Base-by-base conservation (phyloP, 2,113 vertebrate genomes). In the Oncorhynchus mykiss region DNA sequence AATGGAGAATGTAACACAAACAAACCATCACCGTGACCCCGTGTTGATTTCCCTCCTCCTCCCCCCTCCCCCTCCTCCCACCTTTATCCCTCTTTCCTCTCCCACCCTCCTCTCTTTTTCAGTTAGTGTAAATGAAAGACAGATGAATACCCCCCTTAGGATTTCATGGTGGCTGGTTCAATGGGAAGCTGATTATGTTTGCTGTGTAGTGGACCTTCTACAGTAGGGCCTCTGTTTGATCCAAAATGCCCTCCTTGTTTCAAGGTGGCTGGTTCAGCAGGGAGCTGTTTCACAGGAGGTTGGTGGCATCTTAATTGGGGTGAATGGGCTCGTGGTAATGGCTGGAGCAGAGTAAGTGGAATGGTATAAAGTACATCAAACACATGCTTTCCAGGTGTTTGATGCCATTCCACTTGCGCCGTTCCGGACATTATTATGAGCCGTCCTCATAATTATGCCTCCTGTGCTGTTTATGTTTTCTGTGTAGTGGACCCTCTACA, bases 191-290 rank as follows among this genome's bases (percentile, higher is more conserved):
- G 29, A 34, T 67, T 27, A 25, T 66, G 66, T 67, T 67, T 67
- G 1, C 24, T 5, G 5, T 29, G 65, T 29, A 16, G 24, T 67
- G 65, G 4, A 24, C 22, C 27, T 67, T 31, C 13, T 8, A 31
- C 66, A 67, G 66, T 27, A 18, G 20, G 6, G 6, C 64, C 18
- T 70, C 34, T 31, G 66, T 29, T 68, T 68, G 34, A 39, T 39
- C 22, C 67, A 70, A 70, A 70, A 70, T 70, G 67, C n/a, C 67
- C 67, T 6, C 67, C 20, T 4, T 8, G 31, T 12, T 48, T 64
- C 14, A 14, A 8, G 24, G 64, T 12, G 25, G 22, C 25, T 18
- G 66, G 25, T 60, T 22, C 59, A 60, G 22, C 1, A 34, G 14
- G 66, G 29, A 67, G 27, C 8, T 18, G 66, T 67, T 39, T 39